Base-by-base conservation (phyloP, 2,888 invertebrate genomes). In the Andrena hattorfiana region DNA sequence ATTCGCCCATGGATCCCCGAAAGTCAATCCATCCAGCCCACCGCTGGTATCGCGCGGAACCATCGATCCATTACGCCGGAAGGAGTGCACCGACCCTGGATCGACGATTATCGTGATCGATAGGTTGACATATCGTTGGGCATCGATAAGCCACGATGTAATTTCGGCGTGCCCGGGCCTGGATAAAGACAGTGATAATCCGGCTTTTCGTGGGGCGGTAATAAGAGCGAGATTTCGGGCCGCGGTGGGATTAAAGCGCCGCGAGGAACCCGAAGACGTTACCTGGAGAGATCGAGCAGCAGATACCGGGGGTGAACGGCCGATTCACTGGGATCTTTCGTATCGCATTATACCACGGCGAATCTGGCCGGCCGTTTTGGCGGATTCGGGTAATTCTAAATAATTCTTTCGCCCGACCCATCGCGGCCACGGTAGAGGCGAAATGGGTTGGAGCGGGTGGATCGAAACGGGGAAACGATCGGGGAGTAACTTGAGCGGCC, bases 161-260 rank as follows among this genome's bases (percentile, higher is more conserved):
- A 83, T 87, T 88, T 86, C 48, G 70, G 30, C 8, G 59, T 8
- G 54, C 7, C 63, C 26, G 42, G 60, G 6, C 51, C 10, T 23
- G 66, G 84, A 81, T 88, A 84, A 87, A 85, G 75, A 85, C 78
- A 80, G 84, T 85, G 81, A 84, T 87, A 85, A 87, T 85, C 84
- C 73, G 62, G 67, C 48, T 82, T 81, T 79, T 70, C 78, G 76
- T 78, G 71, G 67, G 68, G 42, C 70, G 75, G 73, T 85, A 87
- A 87, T 85, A 81, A 87, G 77, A 64, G 74, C 70, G 66, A 82
- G 63, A 79, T 80, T 83, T 83, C 66, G 77, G 56, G 54, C 75
- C 54, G 30, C 62, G 74, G 67, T 48, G 32, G 79, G 66, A 78
- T 76, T 49, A 81, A 83, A 87, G 56, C 59, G 85, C 85, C 87